Conservation (phyloP, 2,797 vertebrate species). For the Pipistrellus nathusii region DNA sequence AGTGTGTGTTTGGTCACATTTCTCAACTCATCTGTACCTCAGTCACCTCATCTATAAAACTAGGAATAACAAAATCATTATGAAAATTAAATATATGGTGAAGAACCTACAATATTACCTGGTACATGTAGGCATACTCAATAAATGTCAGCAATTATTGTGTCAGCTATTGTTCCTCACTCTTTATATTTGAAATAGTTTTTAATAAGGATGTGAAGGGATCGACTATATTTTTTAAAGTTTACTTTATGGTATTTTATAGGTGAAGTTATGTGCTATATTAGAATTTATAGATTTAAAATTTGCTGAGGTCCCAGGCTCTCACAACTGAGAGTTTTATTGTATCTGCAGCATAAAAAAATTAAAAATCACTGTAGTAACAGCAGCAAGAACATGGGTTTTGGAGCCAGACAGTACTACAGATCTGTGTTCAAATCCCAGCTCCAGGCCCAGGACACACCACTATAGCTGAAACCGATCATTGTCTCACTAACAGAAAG, state of each 20-base stretch:
- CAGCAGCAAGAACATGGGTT: background rate
- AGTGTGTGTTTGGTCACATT: background rate
- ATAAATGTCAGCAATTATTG: background rate
- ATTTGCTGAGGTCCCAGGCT: background rate
- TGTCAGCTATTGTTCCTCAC: background rate
- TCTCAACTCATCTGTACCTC: constrained; percentile 20
- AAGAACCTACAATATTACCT: background rate
- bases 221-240: background rate
- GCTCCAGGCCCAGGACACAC: background rate
- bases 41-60: constrained; percentile 11
- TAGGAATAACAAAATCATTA: constrained; percentile 21
- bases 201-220: background rate
- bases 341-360: constrained; percentile 35
- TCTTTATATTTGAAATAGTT: background rate
- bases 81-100: background rate
- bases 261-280: background rate
- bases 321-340: background rate
- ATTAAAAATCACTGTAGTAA: background rate
- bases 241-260: background rate
- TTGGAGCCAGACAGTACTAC: background rate
- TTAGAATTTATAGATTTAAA: background rate
- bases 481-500: too few relatives aligned
- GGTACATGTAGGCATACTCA: background rate
- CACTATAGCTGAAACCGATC: too few relatives aligned
- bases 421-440: background rate